Evolutionary conservation across 1,140 invertebrate species (phyloP).

Genomic region (Drosophila pseudoananassae): DNA sequence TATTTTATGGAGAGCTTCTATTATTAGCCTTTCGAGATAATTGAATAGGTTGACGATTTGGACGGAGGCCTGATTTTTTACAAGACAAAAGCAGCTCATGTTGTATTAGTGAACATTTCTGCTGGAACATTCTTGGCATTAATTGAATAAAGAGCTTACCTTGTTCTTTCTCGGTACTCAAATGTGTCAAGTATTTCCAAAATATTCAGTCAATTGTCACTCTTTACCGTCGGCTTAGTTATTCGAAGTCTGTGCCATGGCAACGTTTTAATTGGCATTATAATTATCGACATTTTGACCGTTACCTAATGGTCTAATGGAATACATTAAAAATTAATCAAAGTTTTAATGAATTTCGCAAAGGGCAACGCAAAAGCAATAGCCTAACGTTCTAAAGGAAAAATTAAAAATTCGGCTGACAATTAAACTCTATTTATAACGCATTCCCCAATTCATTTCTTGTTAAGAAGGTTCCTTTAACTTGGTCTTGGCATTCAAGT

Average conservation of each 20-base stretch:
- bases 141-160: background rate
- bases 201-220: conserved; percentile 12
- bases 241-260: conserved; percentile 19
- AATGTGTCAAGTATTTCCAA: conserved; percentile 12
- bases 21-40: conserved; percentile 22
- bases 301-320: background rate
- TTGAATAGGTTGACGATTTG: background rate
- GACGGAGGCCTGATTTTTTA: background rate
- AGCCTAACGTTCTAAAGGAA: background rate
- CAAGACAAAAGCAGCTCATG: background rate
- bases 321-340: conserved; percentile 32
- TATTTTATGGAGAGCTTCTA: conserved; percentile 18
- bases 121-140: background rate
- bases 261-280: conserved; percentile 35
- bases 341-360: background rate
- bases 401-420: background rate
- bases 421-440: too few species aligned
- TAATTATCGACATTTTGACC: conserved; percentile 35
- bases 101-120: conserved; percentile 2
- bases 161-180: background rate
- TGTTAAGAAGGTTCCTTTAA: background rate
- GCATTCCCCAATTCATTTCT: background rate
- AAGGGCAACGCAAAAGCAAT: background rate
- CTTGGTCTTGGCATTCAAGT: background rate
- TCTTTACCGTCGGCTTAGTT: conserved; percentile 14